Evolutionary conservation across 2,113 vertebrate genomes (phyloP).

Genomic region (Phrynosoma platyrhinos): DNA sequence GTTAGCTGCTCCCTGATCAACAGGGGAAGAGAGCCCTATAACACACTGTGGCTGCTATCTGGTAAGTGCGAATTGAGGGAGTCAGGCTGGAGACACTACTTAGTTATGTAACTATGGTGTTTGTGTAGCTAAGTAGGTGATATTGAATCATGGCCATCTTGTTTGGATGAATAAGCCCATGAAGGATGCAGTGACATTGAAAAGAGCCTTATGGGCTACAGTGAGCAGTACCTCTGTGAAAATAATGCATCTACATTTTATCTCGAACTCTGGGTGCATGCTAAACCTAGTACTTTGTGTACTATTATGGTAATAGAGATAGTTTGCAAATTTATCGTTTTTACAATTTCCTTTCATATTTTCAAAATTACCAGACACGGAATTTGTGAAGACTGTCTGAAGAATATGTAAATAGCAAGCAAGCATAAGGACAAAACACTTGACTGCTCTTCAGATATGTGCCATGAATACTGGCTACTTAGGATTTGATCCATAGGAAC

Average conservation of each 20-base stretch:
- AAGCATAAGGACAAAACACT: neutral
- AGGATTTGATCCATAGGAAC: neutral
- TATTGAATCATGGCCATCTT: no score
- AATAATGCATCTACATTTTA: constrained; percentile 19
- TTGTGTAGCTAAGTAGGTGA: no score
- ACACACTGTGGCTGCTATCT: no score
- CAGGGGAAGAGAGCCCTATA: no score
- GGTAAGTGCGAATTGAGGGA: no score
- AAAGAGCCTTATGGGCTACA: no score
- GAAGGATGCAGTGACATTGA: no score
- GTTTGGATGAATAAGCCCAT: no score
- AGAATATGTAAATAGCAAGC: constrained; percentile 14
- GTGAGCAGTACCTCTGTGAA: neutral
- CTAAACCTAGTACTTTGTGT: neutral
- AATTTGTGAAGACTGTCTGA: neutral
- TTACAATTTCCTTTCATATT: neutral
- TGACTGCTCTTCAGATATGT: neutral
- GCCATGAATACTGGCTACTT: neutral
- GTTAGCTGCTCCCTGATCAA: no score
- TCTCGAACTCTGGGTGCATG: constrained; percentile 5
- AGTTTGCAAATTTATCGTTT: constrained; percentile 11
- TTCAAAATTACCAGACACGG: constrained; percentile 13
- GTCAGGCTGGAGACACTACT: no score
- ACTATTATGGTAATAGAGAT: neutral
- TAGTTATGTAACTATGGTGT: no score